These are phyloP conservation scores for Actias luna DNA, from an alignment of 2,888 invertebrate species.

Conservation along the genomic window DNA sequence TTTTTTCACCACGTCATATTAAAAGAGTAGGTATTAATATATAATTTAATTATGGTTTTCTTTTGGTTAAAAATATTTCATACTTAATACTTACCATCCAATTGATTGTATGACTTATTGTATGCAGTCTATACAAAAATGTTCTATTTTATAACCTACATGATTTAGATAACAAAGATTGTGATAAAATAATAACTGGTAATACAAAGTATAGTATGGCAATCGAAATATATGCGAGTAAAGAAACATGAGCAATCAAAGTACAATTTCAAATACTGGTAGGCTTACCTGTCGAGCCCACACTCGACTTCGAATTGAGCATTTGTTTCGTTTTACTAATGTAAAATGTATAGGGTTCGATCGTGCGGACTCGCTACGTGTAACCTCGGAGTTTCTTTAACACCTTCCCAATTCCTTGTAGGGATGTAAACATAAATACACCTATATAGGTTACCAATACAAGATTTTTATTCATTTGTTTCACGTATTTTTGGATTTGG, in stretches of 20 bases:
- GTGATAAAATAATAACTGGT: background rate
- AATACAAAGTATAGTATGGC: background rate
- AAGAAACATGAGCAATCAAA: slow-evolving; percentile 18
- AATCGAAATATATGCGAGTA: slow-evolving; percentile 6
- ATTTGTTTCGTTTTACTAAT: slow-evolving; percentile 47
- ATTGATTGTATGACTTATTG: no score
- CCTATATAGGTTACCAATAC: background rate
- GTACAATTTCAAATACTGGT: slow-evolving; percentile 18
- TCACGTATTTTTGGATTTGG: background rate
- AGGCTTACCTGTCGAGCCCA: slow-evolving; percentile 12
- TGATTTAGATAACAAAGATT: background rate
- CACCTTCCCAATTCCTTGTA: slow-evolving; percentile 24
- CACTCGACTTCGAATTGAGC: slow-evolving; percentile 30
- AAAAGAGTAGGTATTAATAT: no score
- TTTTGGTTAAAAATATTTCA: no score
- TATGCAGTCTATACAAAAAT: no score
- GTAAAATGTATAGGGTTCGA: slow-evolving; percentile 50
- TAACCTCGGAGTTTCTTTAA: slow-evolving; percentile 26
- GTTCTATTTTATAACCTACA: background rate
- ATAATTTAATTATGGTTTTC: no score
- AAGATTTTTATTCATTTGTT: background rate
- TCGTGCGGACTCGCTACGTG: slow-evolving; percentile 21
- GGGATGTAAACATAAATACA: slow-evolving; percentile 12
- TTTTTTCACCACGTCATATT: no score
- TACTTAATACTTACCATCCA: no score